phyloP scores from a whole-genome alignment of 2,113 vertebrate species.

The Castor canadensis region DNA sequence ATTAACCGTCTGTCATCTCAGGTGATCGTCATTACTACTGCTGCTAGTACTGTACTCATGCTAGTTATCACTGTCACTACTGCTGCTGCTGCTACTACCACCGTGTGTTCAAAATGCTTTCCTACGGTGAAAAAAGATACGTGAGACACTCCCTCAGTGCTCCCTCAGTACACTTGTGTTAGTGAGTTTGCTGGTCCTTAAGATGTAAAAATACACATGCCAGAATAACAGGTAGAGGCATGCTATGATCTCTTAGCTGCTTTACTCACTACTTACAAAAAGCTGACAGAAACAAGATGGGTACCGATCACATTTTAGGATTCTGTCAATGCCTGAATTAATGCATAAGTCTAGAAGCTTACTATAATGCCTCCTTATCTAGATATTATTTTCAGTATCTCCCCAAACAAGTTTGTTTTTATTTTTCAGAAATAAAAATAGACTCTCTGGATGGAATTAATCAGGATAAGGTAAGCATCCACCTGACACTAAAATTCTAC shows the following conservation, averaged over 20 bases:
- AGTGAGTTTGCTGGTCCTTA: neutral
- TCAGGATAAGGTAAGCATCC: neutral
- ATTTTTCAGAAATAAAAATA: neutral
- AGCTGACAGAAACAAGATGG: neutral
- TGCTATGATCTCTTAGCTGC: neutral
- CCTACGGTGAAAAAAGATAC: neutral
- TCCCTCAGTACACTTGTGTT: neutral
- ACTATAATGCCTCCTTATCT: neutral
- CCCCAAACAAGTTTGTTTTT: neutral
- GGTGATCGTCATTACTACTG: neutral
- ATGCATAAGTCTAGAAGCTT: neutral
- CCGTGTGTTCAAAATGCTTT: neutral
- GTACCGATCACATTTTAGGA: neutral
- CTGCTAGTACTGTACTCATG: accelerated
- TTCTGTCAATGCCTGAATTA: neutral
- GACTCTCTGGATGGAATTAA: neutral
- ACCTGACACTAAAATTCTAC: neutral
- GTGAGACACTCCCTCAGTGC: too few relatives aligned
- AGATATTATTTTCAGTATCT: neutral
- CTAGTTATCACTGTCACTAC: neutral
- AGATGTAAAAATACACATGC: neutral
- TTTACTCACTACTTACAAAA: neutral
- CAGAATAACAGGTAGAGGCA: neutral
- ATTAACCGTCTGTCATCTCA: neutral
- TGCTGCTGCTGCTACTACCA: neutral